Evolutionary conservation across 2,113 vertebrate genomes (phyloP), one percentile per base, ranked within the genome.

Genomic region (Ammodramus savannarum): DNA sequence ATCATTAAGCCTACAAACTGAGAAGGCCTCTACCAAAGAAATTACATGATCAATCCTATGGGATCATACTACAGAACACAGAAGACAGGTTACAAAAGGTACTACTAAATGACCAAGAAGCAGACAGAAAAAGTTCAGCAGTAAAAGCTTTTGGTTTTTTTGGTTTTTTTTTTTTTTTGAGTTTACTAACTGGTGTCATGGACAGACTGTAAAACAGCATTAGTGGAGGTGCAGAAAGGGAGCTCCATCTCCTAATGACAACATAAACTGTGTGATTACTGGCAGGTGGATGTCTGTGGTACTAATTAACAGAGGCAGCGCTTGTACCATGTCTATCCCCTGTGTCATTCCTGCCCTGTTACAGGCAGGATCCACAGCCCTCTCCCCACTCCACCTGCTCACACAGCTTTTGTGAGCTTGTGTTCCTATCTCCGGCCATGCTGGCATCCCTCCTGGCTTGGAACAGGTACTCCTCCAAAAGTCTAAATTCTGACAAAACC

Each of bases 351-450:
- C 12, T 13, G 67, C 41, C 23, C 67, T 26, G 39, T 16, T 13
- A 10, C 0, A 34, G 44, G 39, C 36, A 65, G 84, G 49, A 73
- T 27, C 44, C 72, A 69, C 8, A 10, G 58, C 29, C 11, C 27
- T 57, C 62, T 73, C 67, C 52, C 46, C 41, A 16, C 23, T 48
- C 59, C 34, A 57, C 7, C 41, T 39, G 36, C 0, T 0, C 3
- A 31, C 19, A n/a, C n/a, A 57, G 29, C n/a, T 66, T 55, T 55
- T 48, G 27, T 16, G 54, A 65, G n/a, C 16, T 57, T 29, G 16
- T 44, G 44, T 65, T 73, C 3, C 0, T 11, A 23, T 38, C 46
- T 39, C n/a, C 51, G 48, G 58, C 23, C 63, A 21, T 0, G 0
- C 58, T 55, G 44, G 32, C 11, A 21, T 12, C 44, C 27, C 36